Base-by-base conservation (phyloP, 2,888 invertebrate species). In the Alloplasta piceator region DNA sequence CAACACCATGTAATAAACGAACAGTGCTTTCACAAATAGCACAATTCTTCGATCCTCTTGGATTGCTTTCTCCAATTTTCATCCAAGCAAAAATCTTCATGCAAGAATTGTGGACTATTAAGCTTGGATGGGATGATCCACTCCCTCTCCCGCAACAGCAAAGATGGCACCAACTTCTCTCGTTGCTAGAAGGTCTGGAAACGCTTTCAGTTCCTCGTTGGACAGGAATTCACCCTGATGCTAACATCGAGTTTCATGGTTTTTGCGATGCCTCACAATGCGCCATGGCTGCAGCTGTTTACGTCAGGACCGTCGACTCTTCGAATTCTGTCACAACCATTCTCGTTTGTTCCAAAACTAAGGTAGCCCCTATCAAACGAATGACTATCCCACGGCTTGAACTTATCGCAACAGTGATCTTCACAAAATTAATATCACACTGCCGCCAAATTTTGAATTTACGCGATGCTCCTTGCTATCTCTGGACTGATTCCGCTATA, bases 71-170 rank as follows among this genome's bases (percentile, higher is more conserved):
- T 0, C 38, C 58, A 5, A 6, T 56, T 26, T 0, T 56, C 1
- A 26, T 26, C 4, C 39, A 41, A 9, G 52, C 43, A 10, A 72
- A 63, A 10, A 5, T 56, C 4, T 5, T 48, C 6, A 14, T 70
- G 7, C 60, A 70, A 43, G 12, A 26, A 16, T 7, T 70, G n/a
- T n/a, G n/a, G n/a, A 4, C 58, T 1, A 36, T 46, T 7, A 56
- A 56, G 38, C 46, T 70, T 9, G 6, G 0, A 3, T 70, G 70
- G 38, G 48, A 64, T 48, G 63, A 64, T 46, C 10, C 38, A 14
- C 50, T 66, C 9, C 66, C 66, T n/a, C 50, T 6, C 78, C 84
- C 7, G 84, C 82, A 6, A 84, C 85, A 5, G 6, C 78, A 16
- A 41, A 86, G 10, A 70, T 82, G 0, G 64, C 85, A 26, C 0